phyloP scores from a whole-genome alignment of 2,113 vertebrate genomes.

The Romanogobio albipinnatus region DNA sequence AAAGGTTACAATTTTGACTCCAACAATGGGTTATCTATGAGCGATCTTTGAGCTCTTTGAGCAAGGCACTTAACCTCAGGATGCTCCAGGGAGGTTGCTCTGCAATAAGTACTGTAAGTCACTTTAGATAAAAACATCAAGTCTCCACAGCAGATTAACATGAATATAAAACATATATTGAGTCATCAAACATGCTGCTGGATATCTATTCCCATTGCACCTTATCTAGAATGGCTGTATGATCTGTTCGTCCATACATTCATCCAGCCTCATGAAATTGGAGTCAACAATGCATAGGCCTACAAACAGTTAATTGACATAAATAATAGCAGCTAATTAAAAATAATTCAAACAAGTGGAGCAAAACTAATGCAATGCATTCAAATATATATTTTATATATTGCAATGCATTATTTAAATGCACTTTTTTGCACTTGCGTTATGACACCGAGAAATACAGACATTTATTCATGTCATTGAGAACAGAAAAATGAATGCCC shows the following conservation, averaged over 20 bases:
- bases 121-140: not conserved
- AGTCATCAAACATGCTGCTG: not conserved
- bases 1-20: constrained; percentile 23
- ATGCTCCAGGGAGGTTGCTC: not conserved
- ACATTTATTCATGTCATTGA: constrained; percentile 47
- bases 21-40: not conserved
- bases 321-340: no score
- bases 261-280: not conserved
- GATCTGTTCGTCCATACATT: constrained; percentile 12
- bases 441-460: constrained; percentile 1
- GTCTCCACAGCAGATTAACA: not conserved
- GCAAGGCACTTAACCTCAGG: constrained; percentile 2
- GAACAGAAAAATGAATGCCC: constrained; percentile 66
- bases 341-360: no score
- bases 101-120: constrained; percentile 8
- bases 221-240: not conserved
- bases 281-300: not conserved
- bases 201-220: not conserved
- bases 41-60: constrained; percentile 28
- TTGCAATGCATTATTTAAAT: not conserved
- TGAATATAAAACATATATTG: constrained; percentile 6
- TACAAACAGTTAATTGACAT: not conserved
- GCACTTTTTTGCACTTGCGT: not conserved
- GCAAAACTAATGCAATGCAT: not conserved
- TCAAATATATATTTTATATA: not conserved